A percentile compares a stretch with the other conserved stretches of the same genome.
Conservation (phyloP, 2,113 vertebrate species). For the Dunckerocampus dactyliophorus region DNA sequence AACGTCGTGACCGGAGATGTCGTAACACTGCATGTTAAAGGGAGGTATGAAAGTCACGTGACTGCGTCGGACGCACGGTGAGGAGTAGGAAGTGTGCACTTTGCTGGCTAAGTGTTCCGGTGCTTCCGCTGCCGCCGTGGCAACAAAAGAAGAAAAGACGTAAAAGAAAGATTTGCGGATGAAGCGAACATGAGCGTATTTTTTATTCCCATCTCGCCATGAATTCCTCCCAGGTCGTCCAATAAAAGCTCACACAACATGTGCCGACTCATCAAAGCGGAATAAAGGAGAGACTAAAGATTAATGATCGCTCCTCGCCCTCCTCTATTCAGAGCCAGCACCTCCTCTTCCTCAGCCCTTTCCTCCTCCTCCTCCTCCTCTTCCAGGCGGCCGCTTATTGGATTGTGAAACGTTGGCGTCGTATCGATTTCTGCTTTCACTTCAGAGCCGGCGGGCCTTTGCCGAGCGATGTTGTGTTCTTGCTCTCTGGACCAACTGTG, state of each 20-base stretch:
- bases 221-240: background rate
- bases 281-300: background rate
- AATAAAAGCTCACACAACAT: background rate
- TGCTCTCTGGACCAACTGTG: no score
- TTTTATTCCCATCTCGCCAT: background rate
- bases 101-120: no score
- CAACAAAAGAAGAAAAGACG: background rate
- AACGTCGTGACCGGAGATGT: no score
- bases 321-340: background rate
- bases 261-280: background rate
- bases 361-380: conserved; percentile 7
- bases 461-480: background rate
- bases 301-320: background rate
- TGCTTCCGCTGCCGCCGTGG: no score
- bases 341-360: background rate
- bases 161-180: background rate
- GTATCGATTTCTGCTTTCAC: conserved; percentile 45
- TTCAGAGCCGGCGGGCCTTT: conserved; percentile 30
- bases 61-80: no score
- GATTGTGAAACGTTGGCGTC: conserved; percentile 49
- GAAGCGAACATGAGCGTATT: background rate
- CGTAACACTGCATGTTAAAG: no score
- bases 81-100: no score
- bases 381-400: conserved; percentile 37
- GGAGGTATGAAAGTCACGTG: no score